phyloP scores from a whole-genome alignment of 2,113 vertebrate genomes.

The Elephas maximus region DNA sequence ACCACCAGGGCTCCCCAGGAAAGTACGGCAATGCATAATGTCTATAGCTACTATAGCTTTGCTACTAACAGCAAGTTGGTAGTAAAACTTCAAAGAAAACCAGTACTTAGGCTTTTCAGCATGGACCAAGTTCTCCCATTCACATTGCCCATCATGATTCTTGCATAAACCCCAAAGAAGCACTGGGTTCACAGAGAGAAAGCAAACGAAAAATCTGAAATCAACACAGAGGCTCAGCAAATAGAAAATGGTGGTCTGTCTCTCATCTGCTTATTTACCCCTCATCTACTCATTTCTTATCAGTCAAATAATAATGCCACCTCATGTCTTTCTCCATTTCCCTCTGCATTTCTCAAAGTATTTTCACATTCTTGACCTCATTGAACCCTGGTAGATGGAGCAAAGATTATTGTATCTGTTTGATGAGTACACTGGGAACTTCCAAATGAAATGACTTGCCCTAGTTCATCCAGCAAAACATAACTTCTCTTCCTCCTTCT shows the following conservation, averaged over 20 bases:
- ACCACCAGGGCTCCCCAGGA: not conserved
- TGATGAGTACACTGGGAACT: not conserved
- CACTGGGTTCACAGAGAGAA: not conserved
- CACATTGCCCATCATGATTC: not conserved
- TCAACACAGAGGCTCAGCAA: not conserved
- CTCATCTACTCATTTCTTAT: not conserved
- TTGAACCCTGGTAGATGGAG: not conserved
- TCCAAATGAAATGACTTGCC: not conserved
- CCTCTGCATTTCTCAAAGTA: not conserved
- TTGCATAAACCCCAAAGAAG: not conserved
- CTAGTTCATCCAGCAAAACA: not conserved
- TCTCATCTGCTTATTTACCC: not conserved
- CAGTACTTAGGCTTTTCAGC: not conserved
- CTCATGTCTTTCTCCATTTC: not conserved
- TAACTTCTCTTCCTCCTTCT: not conserved
- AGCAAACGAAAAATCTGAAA: not conserved
- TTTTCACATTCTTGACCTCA: not conserved
- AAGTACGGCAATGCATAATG: not conserved
- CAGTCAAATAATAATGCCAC: not conserved
- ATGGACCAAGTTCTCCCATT: not conserved
- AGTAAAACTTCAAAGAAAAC: not conserved
- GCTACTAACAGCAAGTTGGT: not conserved
- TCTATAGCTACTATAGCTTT: not conserved
- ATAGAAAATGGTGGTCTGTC: not conserved
- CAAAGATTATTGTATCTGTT: not conserved